Evolutionary conservation across 2,113 vertebrate genomes (phyloP), one percentile per base, ranked within the genome.

Genomic region (Callospermophilus lateralis): DNA sequence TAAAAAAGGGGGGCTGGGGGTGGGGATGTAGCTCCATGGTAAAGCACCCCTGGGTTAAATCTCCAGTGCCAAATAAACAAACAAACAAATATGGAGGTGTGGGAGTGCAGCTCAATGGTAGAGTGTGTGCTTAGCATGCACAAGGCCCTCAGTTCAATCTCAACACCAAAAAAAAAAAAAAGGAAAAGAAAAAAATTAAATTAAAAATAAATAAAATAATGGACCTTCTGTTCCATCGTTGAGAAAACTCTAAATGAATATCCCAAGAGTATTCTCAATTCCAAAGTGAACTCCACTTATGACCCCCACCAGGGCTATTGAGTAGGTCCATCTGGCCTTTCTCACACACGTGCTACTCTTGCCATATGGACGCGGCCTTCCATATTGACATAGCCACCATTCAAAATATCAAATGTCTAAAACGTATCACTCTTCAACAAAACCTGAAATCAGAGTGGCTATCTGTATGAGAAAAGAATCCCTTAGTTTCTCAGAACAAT

Each of bases 241-340:
- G 39, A 79, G 91, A 95, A 68, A 95, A 92, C 6, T 5, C 68
- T 32, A 8, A 74, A 53, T 8, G 45, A 67, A 67, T 70, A 77
- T 92, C 93, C 51, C 76, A 30, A 61, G 77, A 37, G 90, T 65
- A 37, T 51, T 80, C 79, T 84, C 4, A 0, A 20, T 37, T 42
- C 86, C 15, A 0, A 58, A 34, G 22, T 7, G 83, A 91, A 72
- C 22, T 28, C 42, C 72, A 88, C 61, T 76, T 26, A 32, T 24
- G 76, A 55, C 37, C 1, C 15, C 42, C 81, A 51, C 3, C 26
- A 84, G 42, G 7, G 90, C 30, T 68, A 20, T 12, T 1, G 10
- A 30, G 20, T 1, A 8, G 30, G 45, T 30, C 94, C 87, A 63
- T 65, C 92, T 94, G 97, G 95, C 61, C 61, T 48, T 93, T 34